Percentiles rank a stretch among this genome's conserved stretches.
phyloP scores from a whole-genome alignment of 2,888 invertebrate genomes.

The Cantharis nigra region DNA sequence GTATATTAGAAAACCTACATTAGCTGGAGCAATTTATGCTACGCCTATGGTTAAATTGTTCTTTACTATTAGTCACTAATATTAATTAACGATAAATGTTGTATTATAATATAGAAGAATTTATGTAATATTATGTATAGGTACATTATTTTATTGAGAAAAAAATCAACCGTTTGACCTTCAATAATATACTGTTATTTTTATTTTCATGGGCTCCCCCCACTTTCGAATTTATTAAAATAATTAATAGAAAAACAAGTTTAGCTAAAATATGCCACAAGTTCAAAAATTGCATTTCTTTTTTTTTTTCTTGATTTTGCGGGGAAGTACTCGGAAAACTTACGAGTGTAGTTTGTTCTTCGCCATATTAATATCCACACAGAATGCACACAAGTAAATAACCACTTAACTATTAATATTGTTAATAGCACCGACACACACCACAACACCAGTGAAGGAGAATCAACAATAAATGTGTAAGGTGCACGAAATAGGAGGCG shows the following conservation, averaged over 20 bases:
- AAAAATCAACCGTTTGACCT: background rate
- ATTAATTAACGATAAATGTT: background rate
- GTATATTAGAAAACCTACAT: background rate
- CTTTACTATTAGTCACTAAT: background rate
- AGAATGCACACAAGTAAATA: slow-evolving; percentile 10
- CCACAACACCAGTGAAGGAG: slow-evolving; percentile 25
- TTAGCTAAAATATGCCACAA: background rate
- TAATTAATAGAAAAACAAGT: background rate
- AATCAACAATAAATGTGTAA: slow-evolving; percentile 24
- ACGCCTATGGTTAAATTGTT: background rate
- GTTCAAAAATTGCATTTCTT: background rate
- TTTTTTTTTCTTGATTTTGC: background rate
- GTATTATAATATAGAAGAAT: background rate
- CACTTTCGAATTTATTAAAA: slow-evolving; percentile 1
- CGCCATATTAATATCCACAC: slow-evolving; percentile 33
- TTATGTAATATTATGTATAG: background rate
- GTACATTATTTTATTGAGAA: background rate
- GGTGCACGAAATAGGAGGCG: slow-evolving; percentile 24
- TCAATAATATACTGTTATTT: background rate
- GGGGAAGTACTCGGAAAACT: slow-evolving; percentile 17
- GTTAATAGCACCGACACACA: slow-evolving; percentile 16
- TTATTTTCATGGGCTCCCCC: background rate
- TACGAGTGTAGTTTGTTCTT: slow-evolving; percentile 44
- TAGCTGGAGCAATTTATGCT: background rate
- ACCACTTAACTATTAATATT: slow-evolving; percentile 5